These are phyloP conservation scores for Larimichthys crocea DNA, from an alignment of 2,113 vertebrate genomes.

Conservation along the genomic window DNA sequence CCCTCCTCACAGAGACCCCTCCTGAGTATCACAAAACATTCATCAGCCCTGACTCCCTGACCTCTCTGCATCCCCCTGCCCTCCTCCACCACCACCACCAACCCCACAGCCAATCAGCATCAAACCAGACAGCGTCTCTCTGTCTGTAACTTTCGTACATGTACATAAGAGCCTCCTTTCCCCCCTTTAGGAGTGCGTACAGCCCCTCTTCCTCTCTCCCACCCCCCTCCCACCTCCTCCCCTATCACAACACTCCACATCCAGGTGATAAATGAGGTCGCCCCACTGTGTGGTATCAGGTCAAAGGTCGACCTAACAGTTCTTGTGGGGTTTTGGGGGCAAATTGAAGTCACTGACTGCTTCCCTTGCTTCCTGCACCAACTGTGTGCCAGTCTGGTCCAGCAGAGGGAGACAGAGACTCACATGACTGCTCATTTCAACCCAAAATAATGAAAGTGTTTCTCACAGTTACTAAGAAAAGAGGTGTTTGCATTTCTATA, in stretches of 20 bases:
- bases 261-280: conserved; percentile 78
- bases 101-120: conserved; percentile 67
- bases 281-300: conserved; percentile 64
- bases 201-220: no score
- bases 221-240: not conserved
- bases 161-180: conserved; percentile 66
- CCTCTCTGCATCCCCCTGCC: conserved; percentile 54
- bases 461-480: not conserved
- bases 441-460: not conserved
- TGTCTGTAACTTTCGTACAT: conserved; percentile 73
- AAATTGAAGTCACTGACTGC: conserved; percentile 57
- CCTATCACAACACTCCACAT: conserved; percentile 67
- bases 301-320: conserved; percentile 63
- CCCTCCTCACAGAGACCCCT: conserved; percentile 17
- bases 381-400: not conserved
- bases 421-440: not conserved
- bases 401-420: conserved; percentile 75
- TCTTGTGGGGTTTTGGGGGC: conserved; percentile 52
- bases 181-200: conserved; percentile 31
- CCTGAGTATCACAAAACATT: conserved; percentile 73
- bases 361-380: not conserved
- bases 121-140: conserved; percentile 72
- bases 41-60: conserved; percentile 71
- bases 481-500: no score
- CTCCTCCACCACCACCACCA: not conserved